Conservation (phyloP, 1,140 invertebrate species). For the Hycleus phaleratus region DNA sequence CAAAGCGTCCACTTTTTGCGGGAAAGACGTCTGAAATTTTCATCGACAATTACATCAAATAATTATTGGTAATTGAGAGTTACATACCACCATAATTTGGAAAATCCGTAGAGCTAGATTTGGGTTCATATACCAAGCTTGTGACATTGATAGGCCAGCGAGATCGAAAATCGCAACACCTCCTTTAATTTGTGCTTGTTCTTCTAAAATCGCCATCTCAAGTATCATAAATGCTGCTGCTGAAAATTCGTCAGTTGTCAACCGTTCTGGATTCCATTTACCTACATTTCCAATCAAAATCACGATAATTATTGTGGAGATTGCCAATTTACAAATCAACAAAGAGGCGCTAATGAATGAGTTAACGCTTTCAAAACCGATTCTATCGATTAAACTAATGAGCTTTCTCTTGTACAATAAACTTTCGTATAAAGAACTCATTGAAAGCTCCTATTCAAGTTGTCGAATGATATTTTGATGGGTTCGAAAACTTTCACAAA, state of each 20-base stretch:
- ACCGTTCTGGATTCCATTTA: constrained; percentile 61
- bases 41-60: neutral
- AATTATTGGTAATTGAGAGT: neutral
- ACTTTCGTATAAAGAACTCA: no score
- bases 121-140: constrained; percentile 62
- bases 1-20: constrained; percentile 60
- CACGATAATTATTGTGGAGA: no score
- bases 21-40: constrained; percentile 54
- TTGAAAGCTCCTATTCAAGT: no score
- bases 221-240: constrained; percentile 58
- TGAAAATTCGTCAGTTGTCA: constrained; percentile 58
- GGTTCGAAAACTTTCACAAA: no score
- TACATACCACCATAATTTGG: constrained; percentile 53
- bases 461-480: no score
- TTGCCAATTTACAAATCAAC: no score
- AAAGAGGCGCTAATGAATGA: no score
- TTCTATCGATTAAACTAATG: no score
- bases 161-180: constrained; percentile 65
- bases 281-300: constrained; percentile 39
- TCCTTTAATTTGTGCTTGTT: constrained; percentile 58
- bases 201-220: constrained; percentile 62
- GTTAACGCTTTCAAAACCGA: no score
- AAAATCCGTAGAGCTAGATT: constrained; percentile 52
- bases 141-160: constrained; percentile 55
- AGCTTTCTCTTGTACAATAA: no score